Base-by-base conservation (phyloP, 2,113 vertebrate species). In the Prietella phreatophila region DNA sequence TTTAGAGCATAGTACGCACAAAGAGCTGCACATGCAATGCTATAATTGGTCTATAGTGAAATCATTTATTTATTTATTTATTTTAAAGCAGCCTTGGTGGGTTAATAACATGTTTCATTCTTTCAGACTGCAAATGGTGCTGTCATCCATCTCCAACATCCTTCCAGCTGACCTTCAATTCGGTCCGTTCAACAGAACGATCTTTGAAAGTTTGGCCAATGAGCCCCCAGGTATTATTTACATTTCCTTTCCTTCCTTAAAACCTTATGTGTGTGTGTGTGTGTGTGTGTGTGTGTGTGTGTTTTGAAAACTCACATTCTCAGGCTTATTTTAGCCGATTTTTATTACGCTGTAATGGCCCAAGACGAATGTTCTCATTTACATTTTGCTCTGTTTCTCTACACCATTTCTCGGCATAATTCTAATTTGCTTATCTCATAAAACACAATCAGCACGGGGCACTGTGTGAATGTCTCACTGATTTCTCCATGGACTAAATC, bases 161-260 rank as follows among this genome's bases (percentile, higher is more conserved):
- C 82, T 96, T 86, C 93, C 95, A 3, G 88, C 93, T 73, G 92
- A 81, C 50, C 85, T 95, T 50, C 94, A 93, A 36, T 93, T 92
- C 71, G 65, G 91, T 42, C 4, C 89, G 0, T 9, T 78, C 73
- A 89, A 95, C 11, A 94, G 93, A 91, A 90, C 90, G 60, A 53
- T 95, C 71, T 89, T 89, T 73, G 86, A 5, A 85, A 86, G 47
- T 20, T 87, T 95, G 69, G 92, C 93, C 56, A 88, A 10, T 17
- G 93, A 95, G 87, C 88, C 92, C 85, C 90, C 89, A 94, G 94
- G 95, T 96, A 95, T 90, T 65, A 27, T 75, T 80, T 15, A 55
- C 42, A 25, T 27, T n/a, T 83, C 8, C 5, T 58, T 69, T 65
- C n/a, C 80, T 55, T 55, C 86, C 17, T 60, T 30, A 36, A 42